phyloP scores from a whole-genome alignment of 2,888 invertebrate species.

The Leptopilina myrica region DNA sequence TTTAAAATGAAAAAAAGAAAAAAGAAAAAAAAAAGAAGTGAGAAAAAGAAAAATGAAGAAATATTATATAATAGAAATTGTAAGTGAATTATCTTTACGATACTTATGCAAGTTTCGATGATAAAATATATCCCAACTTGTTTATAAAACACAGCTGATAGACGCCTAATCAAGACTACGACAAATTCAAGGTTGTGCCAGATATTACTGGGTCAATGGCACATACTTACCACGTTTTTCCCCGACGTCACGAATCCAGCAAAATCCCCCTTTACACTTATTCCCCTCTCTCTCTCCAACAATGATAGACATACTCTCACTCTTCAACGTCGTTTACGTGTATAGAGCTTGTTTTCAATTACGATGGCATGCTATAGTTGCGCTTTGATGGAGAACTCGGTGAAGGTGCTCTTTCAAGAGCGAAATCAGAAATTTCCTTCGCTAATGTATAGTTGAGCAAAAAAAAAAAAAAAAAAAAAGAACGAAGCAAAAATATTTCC shows the following conservation, averaged over 20 bases:
- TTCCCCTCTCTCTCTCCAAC: constrained; percentile 21
- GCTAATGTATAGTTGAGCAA: background rate
- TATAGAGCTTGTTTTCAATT: constrained; percentile 37
- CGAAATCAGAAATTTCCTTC: constrained; percentile 4
- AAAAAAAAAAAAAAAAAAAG: background rate
- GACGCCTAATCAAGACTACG: constrained; percentile 21
- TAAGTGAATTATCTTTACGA: background rate
- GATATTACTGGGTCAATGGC: constrained; percentile 40
- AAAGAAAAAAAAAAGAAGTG: background rate
- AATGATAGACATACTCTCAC: constrained; percentile 38
- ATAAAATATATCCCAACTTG: constrained; percentile 30
- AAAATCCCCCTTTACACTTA: constrained; percentile 24
- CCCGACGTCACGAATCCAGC: constrained; percentile 40
- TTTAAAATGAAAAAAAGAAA: background rate
- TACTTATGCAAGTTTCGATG: background rate
- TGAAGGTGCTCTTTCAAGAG: constrained; percentile 23
- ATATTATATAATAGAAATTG: constrained; percentile 1
- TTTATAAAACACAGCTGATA: constrained; percentile 35
- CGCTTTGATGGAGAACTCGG: constrained; percentile 36
- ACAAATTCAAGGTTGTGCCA: constrained; percentile 37
- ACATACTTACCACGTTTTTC: constrained; percentile 37
- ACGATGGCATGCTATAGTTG: constrained; percentile 34
- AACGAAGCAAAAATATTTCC: too few relatives aligned
- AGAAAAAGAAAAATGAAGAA: background rate
- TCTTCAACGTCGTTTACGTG: constrained; percentile 36